Evolutionary conservation across 2,888 invertebrate species (phyloP).

Genomic region (Nipponacmea schrenckii): DNA sequence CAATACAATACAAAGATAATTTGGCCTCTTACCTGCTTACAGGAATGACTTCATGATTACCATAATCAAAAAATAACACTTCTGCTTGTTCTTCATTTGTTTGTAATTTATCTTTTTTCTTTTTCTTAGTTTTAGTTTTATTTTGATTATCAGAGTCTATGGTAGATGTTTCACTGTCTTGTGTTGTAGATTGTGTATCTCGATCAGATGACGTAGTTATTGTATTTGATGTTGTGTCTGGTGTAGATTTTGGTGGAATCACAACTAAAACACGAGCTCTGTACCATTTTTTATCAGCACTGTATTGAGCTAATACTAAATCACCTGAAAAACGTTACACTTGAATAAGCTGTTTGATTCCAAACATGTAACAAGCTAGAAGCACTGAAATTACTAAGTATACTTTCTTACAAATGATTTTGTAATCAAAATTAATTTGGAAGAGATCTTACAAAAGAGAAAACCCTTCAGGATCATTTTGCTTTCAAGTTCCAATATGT

Average conservation of each 20-base stretch:
- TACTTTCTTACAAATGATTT: too few relatives aligned
- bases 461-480: too few relatives aligned
- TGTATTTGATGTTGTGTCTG: not conserved
- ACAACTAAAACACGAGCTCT: constrained; percentile 76
- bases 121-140: constrained; percentile 3
- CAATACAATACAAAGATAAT: too few relatives aligned
- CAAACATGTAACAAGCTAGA: not conserved
- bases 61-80: constrained; percentile 84
- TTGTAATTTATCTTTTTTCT: constrained; percentile 25
- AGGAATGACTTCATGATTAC: constrained; percentile 78
- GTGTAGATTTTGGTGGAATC: constrained; percentile 16
- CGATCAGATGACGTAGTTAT: not conserved
- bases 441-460: not conserved
- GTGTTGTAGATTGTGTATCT: not conserved
- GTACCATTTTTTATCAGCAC: constrained; percentile 77
- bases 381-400: not conserved
- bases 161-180: not conserved
- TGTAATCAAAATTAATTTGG: too few relatives aligned
- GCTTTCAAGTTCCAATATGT: too few relatives aligned
- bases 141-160: constrained; percentile 9
- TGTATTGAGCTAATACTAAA: constrained; percentile 74
- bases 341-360: not conserved
- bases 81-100: constrained; percentile 42
- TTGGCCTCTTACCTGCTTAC: constrained; percentile 40
- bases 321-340: constrained; percentile 47